Conservation (phyloP, 2,888 invertebrate genomes). For the Chrysolina haemoptera region DNA sequence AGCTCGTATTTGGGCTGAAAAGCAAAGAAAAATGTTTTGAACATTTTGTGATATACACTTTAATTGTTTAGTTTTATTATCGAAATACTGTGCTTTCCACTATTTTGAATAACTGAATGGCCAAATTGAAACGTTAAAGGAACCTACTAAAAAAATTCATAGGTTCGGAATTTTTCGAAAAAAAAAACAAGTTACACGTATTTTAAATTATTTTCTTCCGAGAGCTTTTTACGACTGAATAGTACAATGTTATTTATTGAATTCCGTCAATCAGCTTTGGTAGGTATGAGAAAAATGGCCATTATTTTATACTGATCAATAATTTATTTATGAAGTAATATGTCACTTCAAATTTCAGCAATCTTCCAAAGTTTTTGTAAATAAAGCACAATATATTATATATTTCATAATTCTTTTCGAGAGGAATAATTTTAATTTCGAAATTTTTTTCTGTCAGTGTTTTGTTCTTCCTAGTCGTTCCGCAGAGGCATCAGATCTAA, state of each 20-base stretch:
- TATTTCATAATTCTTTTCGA: conserved; percentile 35
- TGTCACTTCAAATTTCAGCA: conserved; percentile 55
- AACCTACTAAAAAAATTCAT: conserved; percentile 36
- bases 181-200: background rate
- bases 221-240: conserved; percentile 10
- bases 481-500: conserved; percentile 56
- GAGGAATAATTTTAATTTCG: conserved; percentile 49
- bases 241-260: conserved; percentile 1
- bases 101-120: conserved; percentile 57
- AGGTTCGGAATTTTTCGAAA: conserved; percentile 32
- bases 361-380: conserved; percentile 61
- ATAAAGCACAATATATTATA: conserved; percentile 45
- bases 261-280: background rate
- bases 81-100: conserved; percentile 63
- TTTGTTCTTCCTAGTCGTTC: conserved; percentile 58
- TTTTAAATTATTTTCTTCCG: background rate
- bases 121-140: conserved; percentile 63
- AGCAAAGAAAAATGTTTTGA: conserved; percentile 68
- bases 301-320: conserved; percentile 39
- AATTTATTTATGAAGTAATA: conserved; percentile 52
- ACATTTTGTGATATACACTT: conserved; percentile 70
- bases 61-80: conserved; percentile 62
- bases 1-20: conserved; percentile 62
- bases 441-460: conserved; percentile 43
- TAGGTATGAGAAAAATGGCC: conserved; percentile 25